phyloP scores from a whole-genome alignment of 2,797 vertebrate genomes.

The Aythya fuligula region DNA sequence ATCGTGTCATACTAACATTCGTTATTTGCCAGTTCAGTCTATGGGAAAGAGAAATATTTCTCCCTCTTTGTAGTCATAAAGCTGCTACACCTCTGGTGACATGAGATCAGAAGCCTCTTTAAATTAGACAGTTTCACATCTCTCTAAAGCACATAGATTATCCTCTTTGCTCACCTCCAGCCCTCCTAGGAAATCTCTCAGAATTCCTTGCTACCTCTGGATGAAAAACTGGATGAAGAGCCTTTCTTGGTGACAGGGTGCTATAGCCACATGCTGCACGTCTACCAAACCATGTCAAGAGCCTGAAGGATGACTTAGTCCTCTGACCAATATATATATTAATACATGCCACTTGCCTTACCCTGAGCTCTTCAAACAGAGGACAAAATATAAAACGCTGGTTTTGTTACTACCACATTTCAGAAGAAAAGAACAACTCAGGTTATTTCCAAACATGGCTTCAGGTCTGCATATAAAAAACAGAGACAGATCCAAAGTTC shows the following conservation, averaged over 20 bases:
- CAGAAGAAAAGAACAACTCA: not conserved
- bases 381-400: not conserved
- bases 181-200: not conserved
- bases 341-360: not conserved
- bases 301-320: not conserved
- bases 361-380: not conserved
- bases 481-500: not conserved
- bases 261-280: not conserved
- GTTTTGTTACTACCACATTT: not conserved
- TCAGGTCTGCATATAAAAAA: not conserved
- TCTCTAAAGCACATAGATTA: not conserved
- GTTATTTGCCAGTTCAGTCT: not conserved
- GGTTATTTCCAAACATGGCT: not conserved
- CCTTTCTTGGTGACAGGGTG: not conserved
- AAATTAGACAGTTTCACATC: not conserved
- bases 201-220: not conserved
- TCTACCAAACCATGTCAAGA: not conserved
- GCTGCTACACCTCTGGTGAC: not conserved
- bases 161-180: not conserved
- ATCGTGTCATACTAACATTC: not conserved
- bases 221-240: not conserved
- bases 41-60: not conserved
- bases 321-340: not conserved
- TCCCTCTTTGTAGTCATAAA: not conserved
- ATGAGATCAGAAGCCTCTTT: rapidly evolving